These are phyloP conservation scores for Limnephilus marmoratus DNA, from an alignment of 2,888 invertebrate species.

Conservation along the genomic window DNA sequence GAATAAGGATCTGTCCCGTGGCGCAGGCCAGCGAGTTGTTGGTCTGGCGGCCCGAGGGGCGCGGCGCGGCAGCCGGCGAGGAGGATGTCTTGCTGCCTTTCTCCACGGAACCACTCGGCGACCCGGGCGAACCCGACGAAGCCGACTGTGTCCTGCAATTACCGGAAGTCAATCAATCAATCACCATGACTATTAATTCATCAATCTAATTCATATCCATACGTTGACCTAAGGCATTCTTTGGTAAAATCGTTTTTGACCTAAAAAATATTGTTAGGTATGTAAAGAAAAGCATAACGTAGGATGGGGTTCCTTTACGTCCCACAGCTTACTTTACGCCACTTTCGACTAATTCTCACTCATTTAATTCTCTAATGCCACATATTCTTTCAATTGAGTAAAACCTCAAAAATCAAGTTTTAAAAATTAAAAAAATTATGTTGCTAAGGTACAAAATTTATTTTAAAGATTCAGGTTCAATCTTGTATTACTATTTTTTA, in stretches of 20 bases:
- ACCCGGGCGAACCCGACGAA: constrained; percentile 70
- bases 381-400: too few relatives aligned
- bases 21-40: constrained; percentile 91
- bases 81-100: constrained; percentile 61
- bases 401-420: too few relatives aligned
- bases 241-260: neutral
- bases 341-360: too few relatives aligned
- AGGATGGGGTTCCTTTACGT: too few relatives aligned
- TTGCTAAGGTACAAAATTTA: too few relatives aligned
- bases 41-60: constrained; percentile 84
- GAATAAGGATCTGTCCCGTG: constrained; percentile 90
- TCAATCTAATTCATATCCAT: neutral
- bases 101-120: constrained; percentile 42
- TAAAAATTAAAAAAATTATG: too few relatives aligned
- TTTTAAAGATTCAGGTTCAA: too few relatives aligned
- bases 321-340: too few relatives aligned
- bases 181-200: neutral
- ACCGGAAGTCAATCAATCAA: neutral
- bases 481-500: too few relatives aligned
- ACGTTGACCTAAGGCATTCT: neutral
- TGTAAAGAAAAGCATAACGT: neutral
- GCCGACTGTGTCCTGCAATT: constrained; percentile 72
- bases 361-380: too few relatives aligned
- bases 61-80: constrained; percentile 67
- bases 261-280: neutral